Base-by-base conservation (phyloP, 2,797 vertebrate genomes). In the Leptoclinus maculatus region DNA sequence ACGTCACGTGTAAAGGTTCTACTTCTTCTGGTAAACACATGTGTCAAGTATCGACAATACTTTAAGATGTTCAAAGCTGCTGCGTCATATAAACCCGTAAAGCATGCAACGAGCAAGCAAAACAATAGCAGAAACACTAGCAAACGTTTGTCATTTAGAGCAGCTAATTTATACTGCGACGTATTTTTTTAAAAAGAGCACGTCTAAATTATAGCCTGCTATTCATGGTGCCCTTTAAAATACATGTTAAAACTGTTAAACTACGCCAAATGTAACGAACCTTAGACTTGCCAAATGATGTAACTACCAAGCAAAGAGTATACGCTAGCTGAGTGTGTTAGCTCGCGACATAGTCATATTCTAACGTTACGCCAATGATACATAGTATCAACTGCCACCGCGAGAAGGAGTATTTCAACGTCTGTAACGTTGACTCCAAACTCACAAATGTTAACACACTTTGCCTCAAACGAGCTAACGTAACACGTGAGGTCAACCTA, bases 81-180 rank as follows among this genome's bases (percentile, higher is more conserved):
- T 27, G 32, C 7, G 0, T 41, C 4, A 11, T 14, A 32, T 29
- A 5, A 25, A 49, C 16, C 25, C 19, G 34, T 16, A 1, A 38
- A 54, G 13, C 64, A 8, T 1, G 45, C 6, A 8, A 58, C 59
- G 27, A 64, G 45, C 59, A 39, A 66, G 45, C 45, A 49, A 72
- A 85, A 83, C 83, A 74, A 67, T 57, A 56, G 45, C 73, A 78
- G 11, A 12, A 32, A 16, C 60, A 49, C 29, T 7, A 62, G 66
- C 60, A 51, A 38, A 32, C 41, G 66, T 57, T 65, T 34, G 54
- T 58, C 53, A 69, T 2, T 13, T 4, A 29, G 39, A 45, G 16
- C 27, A 25, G 29, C 32, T 8, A 5, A 16, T 14, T 23, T 12
- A 14, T 10, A 7, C 23, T 39, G 60, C 27, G 45, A 41, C 54